A percentile compares a stretch with the other conserved stretches of the same genome.
These are phyloP conservation scores for Todiramphus saurophagus DNA, from an alignment of 2,113 vertebrate species.

Conservation along the genomic window DNA sequence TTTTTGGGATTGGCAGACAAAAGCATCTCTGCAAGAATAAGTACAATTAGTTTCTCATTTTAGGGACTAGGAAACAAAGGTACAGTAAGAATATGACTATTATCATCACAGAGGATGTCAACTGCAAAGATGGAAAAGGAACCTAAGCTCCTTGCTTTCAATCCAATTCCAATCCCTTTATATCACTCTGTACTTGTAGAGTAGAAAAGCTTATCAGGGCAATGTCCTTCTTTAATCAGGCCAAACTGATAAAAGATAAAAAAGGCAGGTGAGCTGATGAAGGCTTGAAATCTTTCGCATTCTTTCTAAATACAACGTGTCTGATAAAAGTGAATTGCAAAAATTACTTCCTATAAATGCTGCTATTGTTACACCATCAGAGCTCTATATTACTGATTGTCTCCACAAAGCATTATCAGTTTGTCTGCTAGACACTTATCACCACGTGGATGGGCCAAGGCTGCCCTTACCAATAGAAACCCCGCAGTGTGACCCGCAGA, in stretches of 20 bases:
- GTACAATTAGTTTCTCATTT: background rate
- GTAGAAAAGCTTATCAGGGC: background rate
- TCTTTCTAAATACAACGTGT: background rate
- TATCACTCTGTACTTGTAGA: background rate
- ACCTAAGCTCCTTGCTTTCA: background rate
- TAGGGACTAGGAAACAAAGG: background rate
- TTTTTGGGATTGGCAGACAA: background rate
- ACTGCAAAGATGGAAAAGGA: background rate
- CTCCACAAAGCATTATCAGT: background rate
- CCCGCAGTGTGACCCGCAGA: conserved; percentile 92
- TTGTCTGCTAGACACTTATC: background rate
- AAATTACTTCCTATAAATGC: background rate
- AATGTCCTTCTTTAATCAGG: background rate
- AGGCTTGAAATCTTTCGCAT: background rate
- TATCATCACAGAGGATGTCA: background rate
- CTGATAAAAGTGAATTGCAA: background rate
- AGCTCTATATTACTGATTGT: background rate
- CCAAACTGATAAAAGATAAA: background rate
- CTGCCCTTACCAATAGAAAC: conserved; percentile 89
- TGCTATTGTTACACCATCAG: background rate
- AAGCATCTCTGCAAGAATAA: background rate
- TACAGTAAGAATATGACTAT: background rate
- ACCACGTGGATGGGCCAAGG: background rate
- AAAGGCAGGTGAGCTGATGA: background rate
- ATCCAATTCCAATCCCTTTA: background rate